Evolutionary conservation across 2,797 vertebrate species (phyloP).

Genomic region (Acestrorhynchus altus): DNA sequence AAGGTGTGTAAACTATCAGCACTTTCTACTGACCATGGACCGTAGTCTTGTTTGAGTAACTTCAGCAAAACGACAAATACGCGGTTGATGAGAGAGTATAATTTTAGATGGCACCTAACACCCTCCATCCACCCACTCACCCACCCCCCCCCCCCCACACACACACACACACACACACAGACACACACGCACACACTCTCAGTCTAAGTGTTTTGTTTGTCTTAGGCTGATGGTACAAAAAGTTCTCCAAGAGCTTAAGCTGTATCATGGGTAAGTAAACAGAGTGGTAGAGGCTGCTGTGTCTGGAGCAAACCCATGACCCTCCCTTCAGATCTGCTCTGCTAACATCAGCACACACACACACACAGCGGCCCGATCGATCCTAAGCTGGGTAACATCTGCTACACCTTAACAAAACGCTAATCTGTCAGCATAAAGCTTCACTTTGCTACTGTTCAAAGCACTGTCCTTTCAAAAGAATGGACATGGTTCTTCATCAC

Average conservation of each 20-base stretch:
- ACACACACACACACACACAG: constrained; percentile 44
- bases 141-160: background rate
- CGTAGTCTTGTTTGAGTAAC: no score
- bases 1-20: no score
- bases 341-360: background rate
- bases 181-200: constrained; percentile 58
- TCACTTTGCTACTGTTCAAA: background rate
- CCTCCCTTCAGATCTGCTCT: background rate
- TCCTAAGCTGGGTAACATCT: background rate
- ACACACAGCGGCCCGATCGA: background rate
- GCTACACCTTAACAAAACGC: background rate
- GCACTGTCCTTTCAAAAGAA: background rate
- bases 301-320: constrained; percentile 21
- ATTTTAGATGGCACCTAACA: background rate
- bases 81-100: background rate
- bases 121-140: background rate
- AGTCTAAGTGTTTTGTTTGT: constrained; percentile 77
- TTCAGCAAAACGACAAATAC: no score
- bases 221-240: constrained; percentile 94
- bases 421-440: constrained; percentile 7
- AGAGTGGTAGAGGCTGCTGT: constrained; percentile 67
- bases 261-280: constrained; percentile 93
- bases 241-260: constrained; percentile 92
- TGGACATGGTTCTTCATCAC: background rate
- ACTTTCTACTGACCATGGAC: no score